Conservation (phyloP, 2,888 invertebrate species). For the Lagria hirta region DNA sequence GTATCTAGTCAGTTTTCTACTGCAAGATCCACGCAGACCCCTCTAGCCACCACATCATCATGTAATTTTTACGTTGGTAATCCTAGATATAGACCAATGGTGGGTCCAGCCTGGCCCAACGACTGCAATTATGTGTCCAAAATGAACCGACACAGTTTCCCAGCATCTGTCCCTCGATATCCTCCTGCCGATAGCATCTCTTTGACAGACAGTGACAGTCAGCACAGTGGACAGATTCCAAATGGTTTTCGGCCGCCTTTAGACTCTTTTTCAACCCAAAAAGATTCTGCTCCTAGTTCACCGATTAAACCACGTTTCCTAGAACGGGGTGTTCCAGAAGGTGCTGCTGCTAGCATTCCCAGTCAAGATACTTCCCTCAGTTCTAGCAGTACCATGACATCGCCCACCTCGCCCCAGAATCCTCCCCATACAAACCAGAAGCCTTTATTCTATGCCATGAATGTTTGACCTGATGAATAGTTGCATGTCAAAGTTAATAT, state of each 20-base stretch:
- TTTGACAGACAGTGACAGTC: slow-evolving; percentile 48
- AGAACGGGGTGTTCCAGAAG: slow-evolving; percentile 74
- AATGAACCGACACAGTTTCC: slow-evolving; percentile 49
- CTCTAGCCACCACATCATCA: slow-evolving; percentile 39
- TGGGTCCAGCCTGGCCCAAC: slow-evolving; percentile 45
- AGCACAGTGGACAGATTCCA: slow-evolving; percentile 41
- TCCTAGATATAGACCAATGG: slow-evolving; percentile 44
- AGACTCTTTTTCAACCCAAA: slow-evolving; percentile 37
- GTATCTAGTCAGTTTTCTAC: slow-evolving; percentile 51
- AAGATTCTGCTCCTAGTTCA: slow-evolving; percentile 57
- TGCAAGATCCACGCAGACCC: slow-evolving; percentile 51
- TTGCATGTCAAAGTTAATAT: slow-evolving; percentile 46
- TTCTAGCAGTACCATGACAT: slow-evolving; percentile 49
- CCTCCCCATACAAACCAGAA: slow-evolving; percentile 51
- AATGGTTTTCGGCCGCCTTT: slow-evolving; percentile 43
- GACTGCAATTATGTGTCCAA: slow-evolving; percentile 40
- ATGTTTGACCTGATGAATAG: slow-evolving; percentile 76
- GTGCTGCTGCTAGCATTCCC: slow-evolving; percentile 70
- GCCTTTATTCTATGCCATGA: slow-evolving; percentile 82
- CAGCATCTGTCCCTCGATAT: slow-evolving; percentile 42
- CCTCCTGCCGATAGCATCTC: slow-evolving; percentile 45
- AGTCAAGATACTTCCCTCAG: slow-evolving; percentile 61
- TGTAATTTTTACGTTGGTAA: slow-evolving; percentile 44
- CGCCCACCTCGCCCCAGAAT: slow-evolving; percentile 57
- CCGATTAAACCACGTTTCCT: slow-evolving; percentile 56